Conservation (phyloP, 2,113 vertebrate species). For the Phodopus roborovskii region DNA sequence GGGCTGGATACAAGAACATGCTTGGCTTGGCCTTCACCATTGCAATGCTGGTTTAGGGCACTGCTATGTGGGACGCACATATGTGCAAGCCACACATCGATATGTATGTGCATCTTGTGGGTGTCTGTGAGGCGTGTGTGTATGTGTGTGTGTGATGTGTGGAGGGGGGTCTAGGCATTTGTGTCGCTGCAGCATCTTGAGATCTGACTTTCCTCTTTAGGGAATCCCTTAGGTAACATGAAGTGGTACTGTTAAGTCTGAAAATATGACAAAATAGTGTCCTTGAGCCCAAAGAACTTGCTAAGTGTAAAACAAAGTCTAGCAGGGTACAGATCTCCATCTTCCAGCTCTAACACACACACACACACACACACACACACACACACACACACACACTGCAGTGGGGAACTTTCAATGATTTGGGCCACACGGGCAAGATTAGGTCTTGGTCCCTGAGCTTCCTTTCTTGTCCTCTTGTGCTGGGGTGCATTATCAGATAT, state of each 20-base stretch:
- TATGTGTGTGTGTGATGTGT: neutral
- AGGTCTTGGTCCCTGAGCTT: neutral
- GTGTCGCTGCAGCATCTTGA: neutral
- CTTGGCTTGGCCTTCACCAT: neutral
- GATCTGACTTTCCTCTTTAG: neutral
- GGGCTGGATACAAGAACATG: accelerated
- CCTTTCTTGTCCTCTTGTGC: neutral
- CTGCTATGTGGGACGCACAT: neutral
- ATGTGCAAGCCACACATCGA: neutral
- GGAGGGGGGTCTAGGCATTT: neutral
- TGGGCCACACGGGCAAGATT: neutral
- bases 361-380: neutral
- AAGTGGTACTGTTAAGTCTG: neutral
- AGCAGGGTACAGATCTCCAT: no score
- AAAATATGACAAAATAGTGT: neutral
- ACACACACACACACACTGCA: neutral
- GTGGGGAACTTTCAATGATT: no score
- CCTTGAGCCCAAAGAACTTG: neutral
- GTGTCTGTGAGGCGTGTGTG: neutral
- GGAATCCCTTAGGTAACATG: neutral
- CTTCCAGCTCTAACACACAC: accelerated
- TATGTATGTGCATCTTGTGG: neutral
- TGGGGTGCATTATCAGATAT: neutral
- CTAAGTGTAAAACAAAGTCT: neutral
- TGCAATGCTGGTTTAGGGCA: accelerated